Evolutionary conservation across 1,140 invertebrate species (phyloP), one percentile per base, ranked within the genome.

Genomic region (Sitophilus oryzae): DNA sequence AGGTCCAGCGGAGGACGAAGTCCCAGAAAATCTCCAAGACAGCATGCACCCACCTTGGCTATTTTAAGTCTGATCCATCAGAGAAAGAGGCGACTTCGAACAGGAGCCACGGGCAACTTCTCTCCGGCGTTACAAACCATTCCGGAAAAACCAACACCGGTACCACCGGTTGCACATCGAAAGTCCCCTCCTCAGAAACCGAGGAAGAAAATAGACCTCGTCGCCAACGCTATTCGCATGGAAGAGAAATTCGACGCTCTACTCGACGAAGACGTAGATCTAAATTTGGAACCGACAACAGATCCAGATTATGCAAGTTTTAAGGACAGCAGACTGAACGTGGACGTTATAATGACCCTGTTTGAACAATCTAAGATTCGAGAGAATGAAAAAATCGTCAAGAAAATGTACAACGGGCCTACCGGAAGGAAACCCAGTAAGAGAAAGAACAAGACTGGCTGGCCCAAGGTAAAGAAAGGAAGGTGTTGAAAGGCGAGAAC

Each of bases 31-130:
- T 89, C 87, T 2, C 89, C 89, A 0, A 73, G 89, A 21, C 89
- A 89, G 67, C 89, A 91, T 64, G 88, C 88, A 0, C 89, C 87
- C 0, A 91, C 89, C 0, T 68, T 90, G 25, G 89, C 88, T 0
- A 87, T 91, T 49, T 80, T 91, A 54, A 81, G 81, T 45, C 67
- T 81, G 10, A 75, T 81, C 6, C 73, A 80, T 45, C 69, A 77
- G 16, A 77, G 77, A 64, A 68, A 73, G 52, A 49, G 67, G 40
- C 1, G 20, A 45, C 58, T 55, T 19, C 42, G 52, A 34, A 41
- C 43, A 16, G 15, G 3, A 6, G 45, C n/a, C 1, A 38, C 3
- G 3, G 11, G n/a, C n/a, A n/a, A n/a, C n/a, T 6, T 34, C 18
- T 37, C 22, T 36, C 9, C 19, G 14, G 16, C 44, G 54, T 10